Percentiles rank a stretch among this genome's conserved stretches.
phyloP scores from a whole-genome alignment of 2,888 invertebrate species.

The Eilema depressum region DNA sequence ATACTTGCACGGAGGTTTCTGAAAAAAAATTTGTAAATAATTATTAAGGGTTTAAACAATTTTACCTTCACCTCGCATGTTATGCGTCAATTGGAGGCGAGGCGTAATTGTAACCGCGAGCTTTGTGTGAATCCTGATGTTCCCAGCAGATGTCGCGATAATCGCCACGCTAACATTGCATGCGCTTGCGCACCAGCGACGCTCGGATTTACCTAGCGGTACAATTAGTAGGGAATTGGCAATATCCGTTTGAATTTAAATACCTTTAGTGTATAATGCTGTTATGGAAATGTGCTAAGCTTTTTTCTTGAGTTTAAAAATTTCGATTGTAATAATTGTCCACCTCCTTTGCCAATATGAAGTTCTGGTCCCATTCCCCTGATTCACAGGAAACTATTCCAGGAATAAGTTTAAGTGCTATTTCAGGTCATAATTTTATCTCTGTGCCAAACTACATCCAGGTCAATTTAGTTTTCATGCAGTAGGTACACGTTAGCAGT shows the following conservation, averaged over 20 bases:
- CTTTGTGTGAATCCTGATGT: conserved; percentile 58
- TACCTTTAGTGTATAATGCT: not conserved
- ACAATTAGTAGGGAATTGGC: conserved; percentile 37
- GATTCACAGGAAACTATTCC: no score
- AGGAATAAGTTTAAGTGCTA: no score
- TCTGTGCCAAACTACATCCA: no score
- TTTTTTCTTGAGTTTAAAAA: not conserved
- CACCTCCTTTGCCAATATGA: no score
- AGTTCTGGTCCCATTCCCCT: no score
- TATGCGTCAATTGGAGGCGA: conserved; percentile 29
- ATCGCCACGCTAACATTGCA: conserved; percentile 50
- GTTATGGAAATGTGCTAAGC: not conserved
- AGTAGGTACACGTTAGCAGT: not conserved
- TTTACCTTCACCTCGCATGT: conserved; percentile 33
- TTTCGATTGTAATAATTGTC: not conserved
- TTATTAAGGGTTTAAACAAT: not conserved
- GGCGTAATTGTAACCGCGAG: conserved; percentile 47
- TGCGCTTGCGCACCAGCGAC: conserved; percentile 49
- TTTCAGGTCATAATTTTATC: no score
- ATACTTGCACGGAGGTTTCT: not conserved
- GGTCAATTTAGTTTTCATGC: no score
- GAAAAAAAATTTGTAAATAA: not conserved
- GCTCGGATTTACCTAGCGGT: conserved; percentile 33
- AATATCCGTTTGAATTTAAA: not conserved
- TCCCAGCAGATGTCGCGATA: conserved; percentile 64